A percentile compares a stretch with the other conserved stretches of the same genome.
These are phyloP conservation scores for Erebia epiphron DNA, from an alignment of 2,888 invertebrate genomes.

Conservation along the genomic window DNA sequence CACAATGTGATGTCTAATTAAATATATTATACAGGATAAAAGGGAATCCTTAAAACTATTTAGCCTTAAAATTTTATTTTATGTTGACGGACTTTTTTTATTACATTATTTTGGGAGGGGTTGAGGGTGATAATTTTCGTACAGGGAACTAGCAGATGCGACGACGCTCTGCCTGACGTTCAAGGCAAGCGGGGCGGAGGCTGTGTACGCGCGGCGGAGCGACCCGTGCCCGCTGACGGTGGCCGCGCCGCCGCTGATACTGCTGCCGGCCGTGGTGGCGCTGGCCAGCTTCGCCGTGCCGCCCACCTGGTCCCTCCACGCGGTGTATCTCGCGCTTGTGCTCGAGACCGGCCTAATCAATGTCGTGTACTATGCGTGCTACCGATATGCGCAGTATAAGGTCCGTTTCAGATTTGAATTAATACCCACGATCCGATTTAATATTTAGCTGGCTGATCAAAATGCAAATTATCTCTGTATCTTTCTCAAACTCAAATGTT, in stretches of 20 bases:
- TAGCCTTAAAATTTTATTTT: neutral
- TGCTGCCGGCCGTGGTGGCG: conserved; percentile 69
- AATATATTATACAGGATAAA: neutral
- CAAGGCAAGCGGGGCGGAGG: conserved; percentile 63
- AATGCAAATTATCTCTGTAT: too few relatives aligned
- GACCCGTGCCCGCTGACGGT: conserved; percentile 67
- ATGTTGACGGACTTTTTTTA: neutral
- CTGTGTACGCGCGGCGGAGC: conserved; percentile 58
- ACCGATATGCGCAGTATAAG: conserved; percentile 66
- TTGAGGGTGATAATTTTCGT: conserved; percentile 36
- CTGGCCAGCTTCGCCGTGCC: conserved; percentile 67
- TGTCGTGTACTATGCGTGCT: conserved; percentile 63
- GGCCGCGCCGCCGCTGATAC: conserved; percentile 68
- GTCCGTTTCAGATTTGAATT: conserved; percentile 42
- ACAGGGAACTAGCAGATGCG: conserved; percentile 72
- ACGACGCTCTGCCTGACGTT: conserved; percentile 72
- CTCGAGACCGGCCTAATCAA: conserved; percentile 66
- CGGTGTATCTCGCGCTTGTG: conserved; percentile 64
- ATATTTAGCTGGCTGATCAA: too few relatives aligned
- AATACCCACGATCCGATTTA: too few relatives aligned
- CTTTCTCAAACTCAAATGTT: too few relatives aligned
- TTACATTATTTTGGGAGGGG: conserved; percentile 24
- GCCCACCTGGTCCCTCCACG: conserved; percentile 60
- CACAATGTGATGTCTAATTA: too few relatives aligned
- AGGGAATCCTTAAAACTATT: neutral